Conservation (phyloP, 2,888 invertebrate species). For the Carabus problematicus region DNA sequence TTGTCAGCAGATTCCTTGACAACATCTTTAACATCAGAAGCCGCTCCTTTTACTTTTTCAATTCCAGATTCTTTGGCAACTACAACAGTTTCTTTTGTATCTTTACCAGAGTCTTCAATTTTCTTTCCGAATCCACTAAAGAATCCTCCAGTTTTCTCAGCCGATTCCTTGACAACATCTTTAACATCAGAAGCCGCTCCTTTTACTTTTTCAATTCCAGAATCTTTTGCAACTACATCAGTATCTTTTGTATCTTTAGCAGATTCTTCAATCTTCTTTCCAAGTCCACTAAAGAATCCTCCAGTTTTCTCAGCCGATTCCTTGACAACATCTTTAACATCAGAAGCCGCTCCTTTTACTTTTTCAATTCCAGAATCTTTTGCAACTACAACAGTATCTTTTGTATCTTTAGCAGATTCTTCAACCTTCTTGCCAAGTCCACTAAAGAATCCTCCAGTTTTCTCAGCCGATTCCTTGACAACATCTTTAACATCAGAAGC, state of each 20-base stretch:
- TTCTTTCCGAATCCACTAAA: conserved; percentile 30
- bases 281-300: conserved; percentile 22
- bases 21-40: conserved; percentile 35
- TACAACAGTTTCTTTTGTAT: conserved; percentile 20
- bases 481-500: conserved; percentile 33
- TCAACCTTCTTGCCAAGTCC: conserved; percentile 39
- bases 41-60: conserved; percentile 29
- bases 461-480: background rate
- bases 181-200: conserved; percentile 31
- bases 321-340: conserved; percentile 23
- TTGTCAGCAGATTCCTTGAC: conserved; percentile 9
- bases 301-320: conserved; percentile 24
- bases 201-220: conserved; percentile 18
- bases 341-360: conserved; percentile 1
- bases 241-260: conserved; percentile 43
- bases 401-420: conserved; percentile 49
- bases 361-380: conserved; percentile 12
- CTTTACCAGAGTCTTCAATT: conserved; percentile 12
- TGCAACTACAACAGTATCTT: conserved; percentile 38
- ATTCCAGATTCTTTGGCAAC: conserved; percentile 2
- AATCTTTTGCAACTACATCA: conserved; percentile 43
- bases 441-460: background rate
- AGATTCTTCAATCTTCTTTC: conserved; percentile 47
- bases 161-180: conserved; percentile 25
- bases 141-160: conserved; percentile 11